Evolutionary conservation across 2,113 vertebrate genomes (phyloP).

Genomic region (Tamias sibiricus): DNA sequence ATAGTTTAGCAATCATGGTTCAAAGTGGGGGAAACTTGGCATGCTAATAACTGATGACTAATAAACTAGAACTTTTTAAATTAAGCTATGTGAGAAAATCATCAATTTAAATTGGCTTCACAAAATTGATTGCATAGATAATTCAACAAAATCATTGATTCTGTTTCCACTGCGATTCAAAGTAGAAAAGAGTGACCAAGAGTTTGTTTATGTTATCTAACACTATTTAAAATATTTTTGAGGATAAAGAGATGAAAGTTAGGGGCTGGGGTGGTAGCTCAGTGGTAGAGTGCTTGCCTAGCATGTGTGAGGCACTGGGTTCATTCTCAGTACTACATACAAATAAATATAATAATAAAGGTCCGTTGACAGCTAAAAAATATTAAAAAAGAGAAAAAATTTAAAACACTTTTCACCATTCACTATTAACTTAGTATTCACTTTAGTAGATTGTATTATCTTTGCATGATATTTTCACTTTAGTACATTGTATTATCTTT

Average conservation of each 20-base stretch:
- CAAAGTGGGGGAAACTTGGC: constrained; percentile 3
- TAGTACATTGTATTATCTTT: background rate
- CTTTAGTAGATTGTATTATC: background rate
- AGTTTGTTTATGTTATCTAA: background rate
- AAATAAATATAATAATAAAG: too few species aligned
- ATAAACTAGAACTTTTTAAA: constrained; percentile 38
- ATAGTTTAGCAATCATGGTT: constrained; percentile 12
- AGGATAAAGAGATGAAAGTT: constrained; percentile 30
- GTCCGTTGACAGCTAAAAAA: too few species aligned
- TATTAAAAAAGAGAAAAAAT: too few species aligned
- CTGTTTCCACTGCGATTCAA: constrained; percentile 19
- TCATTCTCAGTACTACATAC: too few species aligned
- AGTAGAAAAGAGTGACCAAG: background rate
- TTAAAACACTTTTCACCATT: background rate
- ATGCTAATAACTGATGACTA: constrained; percentile 22
- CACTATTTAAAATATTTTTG: background rate
- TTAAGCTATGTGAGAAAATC: constrained; percentile 48
- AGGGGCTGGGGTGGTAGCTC: too few species aligned
- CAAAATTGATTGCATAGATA: constrained; percentile 33
- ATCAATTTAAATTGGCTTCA: constrained; percentile 53
- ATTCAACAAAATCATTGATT: background rate
- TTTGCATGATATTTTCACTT: constrained; percentile 19
- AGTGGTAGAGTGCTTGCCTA: too few species aligned
- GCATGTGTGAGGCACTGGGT: too few species aligned
- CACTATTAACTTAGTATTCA: constrained; percentile 7